Percentiles rank a stretch among this genome's conserved stretches.
phyloP scores from a whole-genome alignment of 2,797 vertebrate species.

The Kryptolebias ocellatus region DNA sequence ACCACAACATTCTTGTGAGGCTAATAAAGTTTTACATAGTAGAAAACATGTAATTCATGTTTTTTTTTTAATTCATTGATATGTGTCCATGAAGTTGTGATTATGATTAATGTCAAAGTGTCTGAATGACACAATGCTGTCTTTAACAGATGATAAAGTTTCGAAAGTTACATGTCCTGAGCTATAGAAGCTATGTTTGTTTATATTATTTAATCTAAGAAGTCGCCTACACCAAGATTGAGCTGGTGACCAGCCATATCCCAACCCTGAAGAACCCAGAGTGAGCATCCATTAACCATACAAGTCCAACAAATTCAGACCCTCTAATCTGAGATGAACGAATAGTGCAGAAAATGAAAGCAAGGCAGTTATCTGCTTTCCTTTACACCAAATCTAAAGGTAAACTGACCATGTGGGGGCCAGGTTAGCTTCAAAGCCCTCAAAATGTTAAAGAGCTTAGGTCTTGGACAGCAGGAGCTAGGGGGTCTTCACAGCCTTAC shows the following conservation, averaged over 20 bases:
- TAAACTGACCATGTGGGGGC: conserved; percentile 51
- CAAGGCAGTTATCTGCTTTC: conserved; percentile 67
- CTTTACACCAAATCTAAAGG: conserved; percentile 60
- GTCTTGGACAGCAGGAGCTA: conserved; percentile 76
- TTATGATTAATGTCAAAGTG: neutral
- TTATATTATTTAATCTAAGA: conserved; percentile 4
- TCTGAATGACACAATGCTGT: neutral
- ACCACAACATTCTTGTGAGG: neutral
- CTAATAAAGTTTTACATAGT: neutral
- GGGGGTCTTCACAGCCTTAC: conserved; percentile 84
- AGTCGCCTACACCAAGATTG: conserved; percentile 11
- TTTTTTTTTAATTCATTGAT: neutral
- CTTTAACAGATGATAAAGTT: neutral
- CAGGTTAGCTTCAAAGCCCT: conserved; percentile 76
- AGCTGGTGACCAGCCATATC: conserved; percentile 29
- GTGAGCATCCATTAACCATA: conserved; percentile 55
- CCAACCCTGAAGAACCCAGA: conserved; percentile 28
- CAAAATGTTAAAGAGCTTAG: conserved; percentile 74
- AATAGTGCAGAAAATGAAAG: conserved; percentile 73
- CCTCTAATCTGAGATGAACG: conserved; percentile 70
- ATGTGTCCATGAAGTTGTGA: neutral
- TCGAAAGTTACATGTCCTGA: neutral
- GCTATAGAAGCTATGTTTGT: neutral
- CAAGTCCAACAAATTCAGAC: conserved; percentile 63
- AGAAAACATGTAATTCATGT: neutral